These are phyloP conservation scores for Drosophila leontia DNA, from an alignment of 1,140 invertebrate species.

Conservation along the genomic window DNA sequence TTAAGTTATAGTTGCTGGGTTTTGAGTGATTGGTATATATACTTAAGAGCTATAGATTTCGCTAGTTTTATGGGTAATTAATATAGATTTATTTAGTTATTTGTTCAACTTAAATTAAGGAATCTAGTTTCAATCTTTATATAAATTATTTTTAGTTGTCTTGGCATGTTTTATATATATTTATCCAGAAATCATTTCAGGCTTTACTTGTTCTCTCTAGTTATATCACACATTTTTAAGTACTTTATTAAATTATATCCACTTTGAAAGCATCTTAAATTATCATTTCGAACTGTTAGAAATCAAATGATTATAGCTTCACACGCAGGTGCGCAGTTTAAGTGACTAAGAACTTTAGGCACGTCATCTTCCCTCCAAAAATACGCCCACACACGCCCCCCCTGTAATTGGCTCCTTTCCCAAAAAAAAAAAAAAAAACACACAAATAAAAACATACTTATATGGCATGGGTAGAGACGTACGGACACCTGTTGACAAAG, in stretches of 20 bases:
- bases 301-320: constrained; percentile 27
- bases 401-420: constrained; percentile 47
- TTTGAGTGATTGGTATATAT: not conserved
- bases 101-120: no score
- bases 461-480: not conserved
- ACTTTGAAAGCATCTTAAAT: not conserved
- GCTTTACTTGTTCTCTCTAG: not conserved
- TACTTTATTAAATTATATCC: not conserved
- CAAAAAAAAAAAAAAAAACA: constrained; percentile 2
- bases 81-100: not conserved
- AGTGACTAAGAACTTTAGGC: constrained; percentile 37
- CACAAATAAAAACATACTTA: constrained; percentile 30
- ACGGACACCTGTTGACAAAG: constrained; percentile 52
- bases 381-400: constrained; percentile 42
- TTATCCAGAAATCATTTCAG: not conserved
- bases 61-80: no score
- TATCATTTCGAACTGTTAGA: constrained; percentile 6
- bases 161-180: not conserved
- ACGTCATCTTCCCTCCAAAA: constrained; percentile 16
- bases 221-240: not conserved
- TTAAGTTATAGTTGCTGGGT: not conserved
- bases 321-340: constrained; percentile 52
- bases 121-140: not conserved
- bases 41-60: no score
- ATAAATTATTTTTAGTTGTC: no score